Conservation (phyloP, 2,888 invertebrate species). For the Parthenolecanium corni region DNA sequence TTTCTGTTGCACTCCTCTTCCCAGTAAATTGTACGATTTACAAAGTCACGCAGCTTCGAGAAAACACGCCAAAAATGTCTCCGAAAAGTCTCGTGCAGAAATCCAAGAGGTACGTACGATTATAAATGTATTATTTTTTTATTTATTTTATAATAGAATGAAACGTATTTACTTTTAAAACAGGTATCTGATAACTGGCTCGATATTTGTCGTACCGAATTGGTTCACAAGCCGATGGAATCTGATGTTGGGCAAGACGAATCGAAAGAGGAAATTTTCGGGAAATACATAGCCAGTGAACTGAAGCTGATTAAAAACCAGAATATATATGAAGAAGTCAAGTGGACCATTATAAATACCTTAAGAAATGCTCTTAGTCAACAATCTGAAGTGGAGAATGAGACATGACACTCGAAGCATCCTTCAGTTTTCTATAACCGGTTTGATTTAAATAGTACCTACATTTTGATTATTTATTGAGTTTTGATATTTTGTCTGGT, state of each 20-base stretch:
- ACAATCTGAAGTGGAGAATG: constrained; percentile 7
- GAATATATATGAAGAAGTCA: constrained; percentile 24
- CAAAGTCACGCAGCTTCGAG: constrained; percentile 22
- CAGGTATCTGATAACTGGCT: not conserved
- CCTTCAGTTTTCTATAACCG: not conserved
- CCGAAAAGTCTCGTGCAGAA: constrained; percentile 10
- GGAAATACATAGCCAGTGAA: constrained; percentile 16
- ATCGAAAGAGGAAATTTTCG: constrained; percentile 12
- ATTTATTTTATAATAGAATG: too few relatives aligned
- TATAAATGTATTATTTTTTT: not conserved
- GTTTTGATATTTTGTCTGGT: too few relatives aligned
- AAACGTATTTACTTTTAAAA: too few relatives aligned
- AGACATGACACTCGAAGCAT: constrained; percentile 2
- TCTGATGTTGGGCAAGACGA: not conserved
- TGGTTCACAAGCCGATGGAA: not conserved
- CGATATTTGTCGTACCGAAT: not conserved
- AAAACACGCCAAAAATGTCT: constrained; percentile 17
- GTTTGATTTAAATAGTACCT: too few relatives aligned
- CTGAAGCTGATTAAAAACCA: constrained; percentile 14
- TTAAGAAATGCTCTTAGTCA: constrained; percentile 10
- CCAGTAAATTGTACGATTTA: constrained; percentile 18
- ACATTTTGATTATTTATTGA: too few relatives aligned
- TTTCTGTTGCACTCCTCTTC: constrained; percentile 9
- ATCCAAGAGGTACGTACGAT: not conserved
- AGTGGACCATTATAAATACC: constrained; percentile 18